These are phyloP conservation scores for Neoascia interrupta DNA, from an alignment of 2,888 invertebrate species.

Conservation along the genomic window DNA sequence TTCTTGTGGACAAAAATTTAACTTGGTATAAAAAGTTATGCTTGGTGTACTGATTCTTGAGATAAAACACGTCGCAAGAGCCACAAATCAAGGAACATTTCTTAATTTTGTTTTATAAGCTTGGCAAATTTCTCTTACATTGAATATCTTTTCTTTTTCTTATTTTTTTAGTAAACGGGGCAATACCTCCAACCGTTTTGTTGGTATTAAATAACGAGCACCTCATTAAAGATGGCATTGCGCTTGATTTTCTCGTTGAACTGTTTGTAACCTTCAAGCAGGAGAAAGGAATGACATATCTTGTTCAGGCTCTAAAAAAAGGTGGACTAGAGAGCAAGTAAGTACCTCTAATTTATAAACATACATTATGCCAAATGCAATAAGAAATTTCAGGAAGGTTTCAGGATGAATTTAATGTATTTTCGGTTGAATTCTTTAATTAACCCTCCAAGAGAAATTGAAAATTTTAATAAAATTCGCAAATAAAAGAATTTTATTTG, in stretches of 20 bases:
- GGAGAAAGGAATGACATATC: constrained; percentile 92
- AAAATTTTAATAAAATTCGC: constrained; percentile 67
- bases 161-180: constrained; percentile 85
- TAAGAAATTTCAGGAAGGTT: constrained; percentile 72
- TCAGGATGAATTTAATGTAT: constrained; percentile 73
- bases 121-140: neutral
- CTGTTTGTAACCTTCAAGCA: constrained; percentile 94
- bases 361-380: too few relatives aligned
- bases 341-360: constrained; percentile 66
- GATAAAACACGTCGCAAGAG: constrained; percentile 73
- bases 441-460: constrained; percentile 74
- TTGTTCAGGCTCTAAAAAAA: constrained; percentile 92
- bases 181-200: constrained; percentile 93
- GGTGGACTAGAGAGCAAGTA: constrained; percentile 89
- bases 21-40: constrained; percentile 73
- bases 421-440: constrained; percentile 76
- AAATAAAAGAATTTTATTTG: constrained; percentile 61
- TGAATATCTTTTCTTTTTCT: constrained; percentile 8
- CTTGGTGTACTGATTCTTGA: constrained; percentile 79
- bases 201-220: constrained; percentile 94
- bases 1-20: constrained; percentile 2
- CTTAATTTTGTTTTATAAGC: neutral
- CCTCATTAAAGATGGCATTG: constrained; percentile 94
- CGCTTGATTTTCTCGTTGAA: constrained; percentile 95
- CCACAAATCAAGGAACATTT: constrained; percentile 77